phyloP scores from a whole-genome alignment of 2,797 vertebrate species.

The Channa striata region DNA sequence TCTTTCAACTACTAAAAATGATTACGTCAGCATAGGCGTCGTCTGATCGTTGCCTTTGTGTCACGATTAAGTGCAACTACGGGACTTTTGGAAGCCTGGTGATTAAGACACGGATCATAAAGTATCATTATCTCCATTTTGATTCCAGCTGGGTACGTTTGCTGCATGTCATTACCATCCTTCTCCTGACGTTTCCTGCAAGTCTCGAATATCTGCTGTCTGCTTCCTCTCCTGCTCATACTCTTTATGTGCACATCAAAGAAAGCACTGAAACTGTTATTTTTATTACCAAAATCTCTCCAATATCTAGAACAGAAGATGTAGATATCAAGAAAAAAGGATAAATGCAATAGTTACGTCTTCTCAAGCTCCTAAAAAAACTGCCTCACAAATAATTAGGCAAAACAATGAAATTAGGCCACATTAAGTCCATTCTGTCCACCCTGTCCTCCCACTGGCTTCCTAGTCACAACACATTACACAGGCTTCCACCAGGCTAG shows the following conservation, averaged over 20 bases:
- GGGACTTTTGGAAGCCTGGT: not conserved
- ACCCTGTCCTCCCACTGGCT: slow-evolving; percentile 14
- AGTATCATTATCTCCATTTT: slow-evolving; percentile 8
- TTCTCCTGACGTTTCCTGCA: not conserved
- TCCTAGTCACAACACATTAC: slow-evolving; percentile 3
- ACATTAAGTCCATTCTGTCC: not conserved
- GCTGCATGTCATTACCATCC: not conserved
- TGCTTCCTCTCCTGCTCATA: not conserved
- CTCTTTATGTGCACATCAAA: not conserved
- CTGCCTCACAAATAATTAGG: slow-evolving; percentile 3
- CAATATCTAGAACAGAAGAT: slow-evolving; percentile 6
- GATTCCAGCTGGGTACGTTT: slow-evolving; percentile 4
- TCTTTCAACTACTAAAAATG: too few species aligned
- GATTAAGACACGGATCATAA: slow-evolving; percentile 4
- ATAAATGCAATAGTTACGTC: not conserved
- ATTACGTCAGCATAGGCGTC: not conserved
- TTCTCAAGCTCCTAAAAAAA: not conserved
- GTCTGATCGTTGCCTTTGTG: slow-evolving; percentile 10
- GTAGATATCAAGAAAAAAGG: slow-evolving; percentile 8
- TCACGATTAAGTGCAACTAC: not conserved
- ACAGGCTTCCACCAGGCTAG: slow-evolving; percentile 17
- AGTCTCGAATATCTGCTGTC: not conserved
- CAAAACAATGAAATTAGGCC: slow-evolving; percentile 14
- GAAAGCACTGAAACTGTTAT: not conserved
- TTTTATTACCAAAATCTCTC: not conserved